Base-by-base conservation (phyloP, 1,140 invertebrate genomes). In the Paraescarpia echinospica region DNA sequence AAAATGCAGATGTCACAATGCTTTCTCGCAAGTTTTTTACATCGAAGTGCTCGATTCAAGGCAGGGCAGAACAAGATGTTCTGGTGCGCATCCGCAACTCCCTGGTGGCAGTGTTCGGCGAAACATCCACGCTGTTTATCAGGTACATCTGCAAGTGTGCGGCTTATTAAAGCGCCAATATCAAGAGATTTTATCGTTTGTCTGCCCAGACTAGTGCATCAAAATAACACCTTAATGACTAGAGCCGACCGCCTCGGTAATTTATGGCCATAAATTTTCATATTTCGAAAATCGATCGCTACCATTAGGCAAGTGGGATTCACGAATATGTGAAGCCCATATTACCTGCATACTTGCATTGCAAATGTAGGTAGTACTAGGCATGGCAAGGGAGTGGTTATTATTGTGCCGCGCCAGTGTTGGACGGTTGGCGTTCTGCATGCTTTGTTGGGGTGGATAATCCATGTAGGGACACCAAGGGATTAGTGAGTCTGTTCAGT, bases 231-330 rank as follows among this genome's bases (percentile, higher is more conserved):
- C 59, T 77, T 77, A 77, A 77, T 77, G 59, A 31, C 59, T 77
- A 77, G 59, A 18, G 9, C 14, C 27, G 59, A 31, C 59, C 59
- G 22, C 59, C 27, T 6, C 59, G 27, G 59, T 77, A 77, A 77
- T 77, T 77, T 77, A 77, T 77, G 59, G 59, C 59, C 59, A 77
- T 77, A 77, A 77, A 77, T 77, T 77, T 77, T 77, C 59, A 77
- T 77, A 77, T 77, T 77, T 77, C 59, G 59, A 77, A 77, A 77
- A 77, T 77, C 59, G 59, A 77, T 77, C 18, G 59, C 27, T 27
- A 18, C 59, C 59, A 77, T 18, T 77, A 77, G 27, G 59, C 59
- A 77, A 18, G 4, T 27, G 59, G 59, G 59, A 77, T 27, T 77
- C 59, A 18, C 59, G 59, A 77, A 77, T 77, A 77, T 31, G 59